These are phyloP conservation scores for Alosa alosa DNA, from an alignment of 2,113 vertebrate genomes.

Conservation along the genomic window DNA sequence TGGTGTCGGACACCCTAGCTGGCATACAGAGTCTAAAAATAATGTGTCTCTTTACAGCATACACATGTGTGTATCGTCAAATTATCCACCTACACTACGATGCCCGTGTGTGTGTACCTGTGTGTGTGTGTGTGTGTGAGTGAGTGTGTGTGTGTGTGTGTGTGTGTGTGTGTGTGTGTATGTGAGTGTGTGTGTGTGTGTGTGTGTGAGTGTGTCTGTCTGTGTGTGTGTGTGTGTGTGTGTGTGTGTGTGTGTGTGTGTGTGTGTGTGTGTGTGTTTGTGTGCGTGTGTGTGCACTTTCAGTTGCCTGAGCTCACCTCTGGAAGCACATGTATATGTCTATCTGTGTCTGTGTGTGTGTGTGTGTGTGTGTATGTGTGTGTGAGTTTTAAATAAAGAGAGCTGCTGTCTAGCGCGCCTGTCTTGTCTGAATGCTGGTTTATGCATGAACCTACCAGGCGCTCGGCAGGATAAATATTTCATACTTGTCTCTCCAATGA, in stretches of 20 bases:
- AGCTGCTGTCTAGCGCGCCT: conserved; percentile 15
- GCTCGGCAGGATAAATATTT: conserved; percentile 69
- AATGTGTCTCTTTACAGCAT: no score
- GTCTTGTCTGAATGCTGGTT: conserved; percentile 58
- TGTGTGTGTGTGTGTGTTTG: neutral
- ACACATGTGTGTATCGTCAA: no score
- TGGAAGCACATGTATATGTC: neutral
- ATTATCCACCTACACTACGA: no score
- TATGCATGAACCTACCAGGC: conserved; percentile 64
- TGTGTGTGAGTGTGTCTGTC: no score
- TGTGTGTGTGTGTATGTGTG: neutral
- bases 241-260: no score
- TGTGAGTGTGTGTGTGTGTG: no score
- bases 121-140: neutral
- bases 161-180: no score
- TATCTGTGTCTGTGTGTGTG: neutral
- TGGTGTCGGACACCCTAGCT: no score
- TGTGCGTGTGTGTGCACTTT: neutral
- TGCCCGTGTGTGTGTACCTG: neutral
- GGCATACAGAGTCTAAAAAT: no score
- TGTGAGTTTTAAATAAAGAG: neutral
- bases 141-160: no score
- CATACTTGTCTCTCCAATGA: conserved; percentile 71
- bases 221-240: no score
- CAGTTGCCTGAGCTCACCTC: neutral